Base-by-base conservation (phyloP, 2,797 vertebrate genomes). In the Argyrosomus regius region DNA sequence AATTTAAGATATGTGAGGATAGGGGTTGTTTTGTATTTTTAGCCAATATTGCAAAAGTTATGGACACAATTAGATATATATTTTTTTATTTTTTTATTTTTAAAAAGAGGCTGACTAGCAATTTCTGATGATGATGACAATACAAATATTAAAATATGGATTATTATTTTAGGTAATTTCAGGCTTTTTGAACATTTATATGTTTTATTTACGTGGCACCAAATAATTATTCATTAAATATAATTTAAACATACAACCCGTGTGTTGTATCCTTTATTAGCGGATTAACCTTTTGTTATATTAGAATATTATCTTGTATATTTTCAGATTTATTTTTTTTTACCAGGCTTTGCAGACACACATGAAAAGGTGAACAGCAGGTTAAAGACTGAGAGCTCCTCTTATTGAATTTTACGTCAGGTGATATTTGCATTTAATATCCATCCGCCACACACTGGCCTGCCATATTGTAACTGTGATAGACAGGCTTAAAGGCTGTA, bases 391-490 rank as follows among this genome's bases (percentile, higher is more conserved):
- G 35, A 56, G 52, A 72, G 53, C 63, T 39, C 54, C 49, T 49
- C 11, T 79, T 80, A 81, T 60, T 84, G 61, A 77, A 81, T 85
- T 75, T 85, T 45, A 67, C 56, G 49, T 78, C 77, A 84, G 50
- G 67, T 85, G 79, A 83, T 77, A 88, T 89, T 89, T 92, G 77
- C 76, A 85, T 86, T 85, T 86, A 84, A 88, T 88, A 82, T 88
- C 68, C 71, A 61, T 75, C 49, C 67, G 43, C 68, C 77, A 63
- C 72, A 77, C 52, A 59, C 64, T 41, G 49, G 18, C 35, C 72
- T 83, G 75, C 70, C 70, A 61, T 70, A 82, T 65, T 82, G 78
- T 72, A 66, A 75, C 65, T 64, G 72, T 85, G 85, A 87, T 31
- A 77, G 83, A 70, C 86, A 72, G 69, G 66, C 69, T 84, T 75